phyloP scores from a whole-genome alignment of 2,797 vertebrate species.

The Hippocampus kuda region DNA sequence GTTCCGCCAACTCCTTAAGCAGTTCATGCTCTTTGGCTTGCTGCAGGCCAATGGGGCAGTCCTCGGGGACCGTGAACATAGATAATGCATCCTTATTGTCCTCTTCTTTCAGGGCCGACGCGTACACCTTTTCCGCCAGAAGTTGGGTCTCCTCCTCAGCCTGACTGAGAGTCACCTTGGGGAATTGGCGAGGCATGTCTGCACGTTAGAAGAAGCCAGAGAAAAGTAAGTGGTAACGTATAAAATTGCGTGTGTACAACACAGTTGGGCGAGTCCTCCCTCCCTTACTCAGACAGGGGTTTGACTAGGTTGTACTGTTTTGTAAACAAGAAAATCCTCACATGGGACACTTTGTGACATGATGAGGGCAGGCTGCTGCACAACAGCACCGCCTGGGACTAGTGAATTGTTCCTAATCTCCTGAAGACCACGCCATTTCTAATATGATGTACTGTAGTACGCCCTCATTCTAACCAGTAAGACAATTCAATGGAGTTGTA shows the following conservation, averaged over 20 bases:
- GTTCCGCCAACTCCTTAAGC: conserved; percentile 84
- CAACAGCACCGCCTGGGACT: conserved; percentile 16
- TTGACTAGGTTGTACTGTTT: conserved; percentile 23
- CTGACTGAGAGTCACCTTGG: conserved; percentile 79
- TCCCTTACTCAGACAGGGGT: not conserved
- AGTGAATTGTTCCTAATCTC: conserved; percentile 5
- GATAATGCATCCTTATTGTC: conserved; percentile 81
- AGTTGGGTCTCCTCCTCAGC: conserved; percentile 79
- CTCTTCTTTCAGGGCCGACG: conserved; percentile 84
- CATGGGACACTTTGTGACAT: not conserved
- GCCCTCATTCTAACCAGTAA: no score
- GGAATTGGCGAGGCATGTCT: conserved; percentile 89
- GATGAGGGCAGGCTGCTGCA: conserved; percentile 6
- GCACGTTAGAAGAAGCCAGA: conserved; percentile 22
- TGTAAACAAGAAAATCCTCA: conserved; percentile 30
- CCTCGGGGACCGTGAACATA: conserved; percentile 83
- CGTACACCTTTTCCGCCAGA: conserved; percentile 83
- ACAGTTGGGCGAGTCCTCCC: not conserved
- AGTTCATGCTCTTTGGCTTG: conserved; percentile 89
- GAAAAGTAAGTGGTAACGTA: conserved; percentile 7
- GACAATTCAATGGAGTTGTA: no score
- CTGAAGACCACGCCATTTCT: no score
- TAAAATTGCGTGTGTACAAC: no score
- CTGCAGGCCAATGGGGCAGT: conserved; percentile 88
- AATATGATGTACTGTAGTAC: no score